Percentiles rank a stretch among this genome's conserved stretches.
phyloP scores from a whole-genome alignment of 2,888 invertebrate genomes.

The Corbicula japonica region DNA sequence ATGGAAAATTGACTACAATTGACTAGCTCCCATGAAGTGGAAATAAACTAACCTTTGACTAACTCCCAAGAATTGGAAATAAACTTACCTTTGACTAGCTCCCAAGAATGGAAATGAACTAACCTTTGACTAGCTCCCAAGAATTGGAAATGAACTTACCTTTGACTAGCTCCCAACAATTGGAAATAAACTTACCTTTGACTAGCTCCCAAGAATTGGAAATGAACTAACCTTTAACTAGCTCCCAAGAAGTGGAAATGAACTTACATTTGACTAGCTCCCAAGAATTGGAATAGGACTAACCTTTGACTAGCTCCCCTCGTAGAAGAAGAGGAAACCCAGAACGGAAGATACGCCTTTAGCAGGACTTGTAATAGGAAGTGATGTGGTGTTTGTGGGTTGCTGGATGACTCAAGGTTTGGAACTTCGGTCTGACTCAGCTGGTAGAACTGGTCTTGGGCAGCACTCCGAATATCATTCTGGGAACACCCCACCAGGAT shows the following conservation, averaged over 20 bases:
- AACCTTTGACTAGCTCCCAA: neutral
- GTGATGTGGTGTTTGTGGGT: slow-evolving; percentile 83
- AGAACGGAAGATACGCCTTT: slow-evolving; percentile 87
- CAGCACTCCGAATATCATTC: slow-evolving; percentile 85
- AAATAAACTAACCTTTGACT: neutral
- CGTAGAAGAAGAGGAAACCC: slow-evolving; percentile 87
- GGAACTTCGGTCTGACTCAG: slow-evolving; percentile 83
- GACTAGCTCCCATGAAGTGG: neutral
- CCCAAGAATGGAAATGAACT: neutral
- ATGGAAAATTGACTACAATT: too few relatives aligned
- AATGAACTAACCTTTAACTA: too few relatives aligned
- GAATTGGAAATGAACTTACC: too few relatives aligned
- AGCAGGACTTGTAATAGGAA: slow-evolving; percentile 86
- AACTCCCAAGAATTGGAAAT: neutral
- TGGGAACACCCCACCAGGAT: slow-evolving; percentile 87
- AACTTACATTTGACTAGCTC: too few relatives aligned
- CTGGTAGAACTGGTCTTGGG: slow-evolving; percentile 86
- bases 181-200: neutral
- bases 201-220: neutral
- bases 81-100: neutral
- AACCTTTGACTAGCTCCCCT: slow-evolving; percentile 86
- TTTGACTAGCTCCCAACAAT: neutral
- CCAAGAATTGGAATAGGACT: too few relatives aligned
- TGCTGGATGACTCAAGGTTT: slow-evolving; percentile 59
- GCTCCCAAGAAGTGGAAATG: too few relatives aligned